phyloP scores from a whole-genome alignment of 2,113 vertebrate species.

The Ctenodactylus gundi region DNA sequence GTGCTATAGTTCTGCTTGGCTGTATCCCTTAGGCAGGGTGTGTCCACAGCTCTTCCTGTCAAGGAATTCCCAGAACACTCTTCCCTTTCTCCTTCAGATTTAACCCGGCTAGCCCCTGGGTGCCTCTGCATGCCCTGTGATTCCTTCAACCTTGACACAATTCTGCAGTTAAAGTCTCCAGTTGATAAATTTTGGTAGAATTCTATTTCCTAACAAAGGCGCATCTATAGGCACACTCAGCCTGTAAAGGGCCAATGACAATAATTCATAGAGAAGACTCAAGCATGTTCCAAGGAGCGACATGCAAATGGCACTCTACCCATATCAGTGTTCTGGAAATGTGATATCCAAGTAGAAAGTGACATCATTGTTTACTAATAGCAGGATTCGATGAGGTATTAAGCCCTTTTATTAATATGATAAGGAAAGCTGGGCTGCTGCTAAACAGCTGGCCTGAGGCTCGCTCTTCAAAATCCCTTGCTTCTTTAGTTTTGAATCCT shows the following conservation, averaged over 20 bases:
- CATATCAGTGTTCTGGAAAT: not conserved
- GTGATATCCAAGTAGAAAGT: not conserved
- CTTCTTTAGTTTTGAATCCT: slow-evolving; percentile 39
- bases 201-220: not conserved
- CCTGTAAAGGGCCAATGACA: not conserved
- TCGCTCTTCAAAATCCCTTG: slow-evolving; percentile 33
- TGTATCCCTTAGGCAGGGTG: too few species aligned
- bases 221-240: not conserved
- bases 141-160: not conserved
- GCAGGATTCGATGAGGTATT: not conserved
- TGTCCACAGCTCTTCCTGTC: not conserved
- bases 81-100: not conserved
- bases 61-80: accelerated
- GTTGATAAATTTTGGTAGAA: not conserved
- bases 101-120: not conserved
- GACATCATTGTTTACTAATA: not conserved
- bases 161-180: not conserved
- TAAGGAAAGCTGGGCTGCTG: not conserved
- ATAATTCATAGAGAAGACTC: not conserved
- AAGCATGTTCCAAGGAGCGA: not conserved
- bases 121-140: not conserved
- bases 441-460: not conserved
- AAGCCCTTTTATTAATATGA: not conserved
- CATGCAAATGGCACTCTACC: not conserved
- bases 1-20: not conserved